Percentiles rank a stretch among this genome's conserved stretches.
Conservation (phyloP, 1,140 invertebrate genomes). For the Leptonema lineaticorne region DNA sequence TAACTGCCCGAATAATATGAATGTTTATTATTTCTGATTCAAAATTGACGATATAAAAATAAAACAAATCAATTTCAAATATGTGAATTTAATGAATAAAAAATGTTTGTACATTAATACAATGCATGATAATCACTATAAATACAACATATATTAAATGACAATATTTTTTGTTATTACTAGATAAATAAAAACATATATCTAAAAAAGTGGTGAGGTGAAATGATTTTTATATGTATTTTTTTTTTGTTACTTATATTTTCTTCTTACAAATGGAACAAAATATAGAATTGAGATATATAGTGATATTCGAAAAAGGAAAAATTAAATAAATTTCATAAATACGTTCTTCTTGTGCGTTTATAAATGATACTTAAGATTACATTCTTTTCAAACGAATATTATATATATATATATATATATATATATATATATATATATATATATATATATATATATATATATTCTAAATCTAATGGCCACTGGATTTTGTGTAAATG, state of each 20-base stretch:
- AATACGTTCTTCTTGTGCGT: neutral
- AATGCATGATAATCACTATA: conserved; percentile 17
- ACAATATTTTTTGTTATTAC: neutral
- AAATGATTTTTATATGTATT: too few species aligned
- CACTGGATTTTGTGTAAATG: conserved; percentile 5
- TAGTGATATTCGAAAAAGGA: neutral
- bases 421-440: too few species aligned
- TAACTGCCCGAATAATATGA: too few species aligned
- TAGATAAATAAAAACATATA: neutral
- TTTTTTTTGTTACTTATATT: too few species aligned
- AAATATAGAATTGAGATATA: neutral
- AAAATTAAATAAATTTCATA: neutral
- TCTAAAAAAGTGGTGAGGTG: neutral
- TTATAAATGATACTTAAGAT: conserved; percentile 4
- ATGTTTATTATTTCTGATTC: too few species aligned
- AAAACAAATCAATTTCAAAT: neutral
- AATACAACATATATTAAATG: conserved; percentile 21
- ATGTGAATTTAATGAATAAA: conserved; percentile 27
- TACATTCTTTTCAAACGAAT: neutral
- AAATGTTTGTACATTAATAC: conserved; percentile 31
- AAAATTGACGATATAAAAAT: too few species aligned
- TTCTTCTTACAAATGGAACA: neutral
- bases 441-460: too few species aligned
- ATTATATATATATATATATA: too few species aligned
- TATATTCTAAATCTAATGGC: neutral